Evolutionary conservation across 2,113 vertebrate genomes (phyloP).

Genomic region (Xiphophorus maculatus): DNA sequence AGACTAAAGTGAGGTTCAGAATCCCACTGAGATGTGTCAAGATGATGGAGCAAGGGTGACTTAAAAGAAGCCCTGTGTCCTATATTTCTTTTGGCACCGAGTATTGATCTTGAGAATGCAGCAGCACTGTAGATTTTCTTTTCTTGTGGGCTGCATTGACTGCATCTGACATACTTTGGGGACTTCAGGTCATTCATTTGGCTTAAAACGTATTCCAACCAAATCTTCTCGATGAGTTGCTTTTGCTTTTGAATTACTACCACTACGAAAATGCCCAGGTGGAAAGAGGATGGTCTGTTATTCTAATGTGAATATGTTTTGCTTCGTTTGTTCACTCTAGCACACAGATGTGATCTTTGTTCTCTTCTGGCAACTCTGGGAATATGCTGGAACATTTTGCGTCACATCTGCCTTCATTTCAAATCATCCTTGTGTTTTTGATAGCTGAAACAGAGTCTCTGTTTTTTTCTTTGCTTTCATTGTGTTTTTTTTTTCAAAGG

Average conservation of each 20-base stretch:
- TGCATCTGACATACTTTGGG: constrained; percentile 12
- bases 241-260: neutral
- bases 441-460: constrained; percentile 33
- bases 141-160: constrained; percentile 25
- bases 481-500: neutral
- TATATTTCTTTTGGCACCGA: constrained; percentile 33
- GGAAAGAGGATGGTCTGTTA: neutral
- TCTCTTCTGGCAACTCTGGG: constrained; percentile 10
- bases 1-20: constrained; percentile 23
- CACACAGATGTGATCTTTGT: constrained; percentile 46
- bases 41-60: constrained; percentile 23
- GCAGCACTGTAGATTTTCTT: constrained; percentile 28
- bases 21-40: constrained; percentile 36
- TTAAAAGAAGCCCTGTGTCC: constrained; percentile 24
- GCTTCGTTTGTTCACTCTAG: neutral
- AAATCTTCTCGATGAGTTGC: neutral
- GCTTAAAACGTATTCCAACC: neutral
- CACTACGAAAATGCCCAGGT: neutral
- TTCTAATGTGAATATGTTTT: neutral
- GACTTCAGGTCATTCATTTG: neutral
- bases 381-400: constrained; percentile 27
- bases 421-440: constrained; percentile 30
- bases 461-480: constrained; percentile 13
- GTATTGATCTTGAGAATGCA: constrained; percentile 35
- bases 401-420: constrained; percentile 29